Evolutionary conservation across 2,888 invertebrate genomes (phyloP).

Genomic region (Lobophora halterata): DNA sequence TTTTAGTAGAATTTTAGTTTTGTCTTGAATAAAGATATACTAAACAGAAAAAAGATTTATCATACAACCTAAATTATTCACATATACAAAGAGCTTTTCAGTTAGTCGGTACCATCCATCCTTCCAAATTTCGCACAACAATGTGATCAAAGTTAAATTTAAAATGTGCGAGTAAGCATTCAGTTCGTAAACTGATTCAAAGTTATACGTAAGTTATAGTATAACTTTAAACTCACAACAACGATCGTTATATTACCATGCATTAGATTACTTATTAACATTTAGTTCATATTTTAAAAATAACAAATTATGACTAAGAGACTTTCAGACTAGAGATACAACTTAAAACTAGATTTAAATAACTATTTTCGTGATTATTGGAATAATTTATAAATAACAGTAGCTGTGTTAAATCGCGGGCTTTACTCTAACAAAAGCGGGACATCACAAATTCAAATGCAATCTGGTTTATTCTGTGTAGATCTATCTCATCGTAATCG

Average conservation of each 20-base stretch:
- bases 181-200: constrained; percentile 46
- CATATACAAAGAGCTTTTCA: constrained; percentile 23
- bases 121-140: constrained; percentile 42
- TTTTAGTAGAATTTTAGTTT: background rate
- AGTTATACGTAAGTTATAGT: too few relatives aligned
- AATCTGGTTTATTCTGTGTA: too few relatives aligned
- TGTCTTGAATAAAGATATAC: background rate
- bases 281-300: constrained; percentile 38
- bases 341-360: constrained; percentile 50
- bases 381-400: constrained; percentile 34
- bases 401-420: constrained; percentile 48
- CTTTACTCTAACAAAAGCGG: constrained; percentile 28
- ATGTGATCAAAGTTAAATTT: constrained; percentile 51
- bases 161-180: constrained; percentile 69
- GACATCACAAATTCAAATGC: too few relatives aligned
- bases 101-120: constrained; percentile 26
- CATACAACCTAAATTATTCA: constrained; percentile 19
- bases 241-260: constrained; percentile 29
- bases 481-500: too few relatives aligned
- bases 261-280: constrained; percentile 11
- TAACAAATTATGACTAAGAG: constrained; percentile 67
- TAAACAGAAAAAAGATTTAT: background rate
- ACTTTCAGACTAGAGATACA: constrained; percentile 73
- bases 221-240: constrained; percentile 33
- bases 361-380: constrained; percentile 43